These are phyloP conservation scores for Trematocara zebra DNA, from an alignment of 2,113 vertebrate genomes.

Conservation along the genomic window DNA sequence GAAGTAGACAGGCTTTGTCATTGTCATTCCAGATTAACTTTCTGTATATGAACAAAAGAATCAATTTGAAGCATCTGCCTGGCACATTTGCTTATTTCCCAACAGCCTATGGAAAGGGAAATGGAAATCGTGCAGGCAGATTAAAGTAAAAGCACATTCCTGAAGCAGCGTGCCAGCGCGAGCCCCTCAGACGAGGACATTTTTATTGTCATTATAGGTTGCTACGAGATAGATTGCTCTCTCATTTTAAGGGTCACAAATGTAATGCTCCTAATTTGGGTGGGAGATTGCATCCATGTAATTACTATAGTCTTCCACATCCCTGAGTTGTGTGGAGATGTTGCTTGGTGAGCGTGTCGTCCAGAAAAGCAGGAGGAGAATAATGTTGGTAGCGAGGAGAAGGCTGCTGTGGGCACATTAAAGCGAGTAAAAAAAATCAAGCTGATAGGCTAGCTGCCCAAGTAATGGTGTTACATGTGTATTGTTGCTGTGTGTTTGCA, in stretches of 20 bases:
- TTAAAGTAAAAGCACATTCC: conserved; percentile 42
- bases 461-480: neutral
- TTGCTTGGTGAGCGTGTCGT: conserved; percentile 11
- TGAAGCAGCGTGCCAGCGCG: neutral
- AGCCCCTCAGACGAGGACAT: neutral
- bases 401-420: neutral
- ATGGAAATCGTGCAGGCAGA: conserved; percentile 35
- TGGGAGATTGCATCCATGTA: conserved; percentile 52
- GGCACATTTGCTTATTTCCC: conserved; percentile 46
- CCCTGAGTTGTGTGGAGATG: conserved; percentile 20
- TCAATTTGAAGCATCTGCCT: conserved; percentile 57
- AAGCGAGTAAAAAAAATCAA: neutral
- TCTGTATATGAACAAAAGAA: conserved; percentile 29
- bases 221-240: conserved; percentile 42
- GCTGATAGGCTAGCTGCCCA: neutral
- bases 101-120: conserved; percentile 40
- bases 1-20: conserved; percentile 30
- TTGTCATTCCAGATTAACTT: conserved; percentile 17
- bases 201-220: conserved; percentile 44
- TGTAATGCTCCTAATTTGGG: conserved; percentile 49
- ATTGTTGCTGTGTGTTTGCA: conserved; percentile 8
- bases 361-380: neutral
- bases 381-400: neutral
- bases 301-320: conserved; percentile 61
- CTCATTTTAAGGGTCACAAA: conserved; percentile 59